These are phyloP conservation scores for Melanotaenia trifasciata DNA, from an alignment of 2,797 vertebrate species.

Conservation along the genomic window DNA sequence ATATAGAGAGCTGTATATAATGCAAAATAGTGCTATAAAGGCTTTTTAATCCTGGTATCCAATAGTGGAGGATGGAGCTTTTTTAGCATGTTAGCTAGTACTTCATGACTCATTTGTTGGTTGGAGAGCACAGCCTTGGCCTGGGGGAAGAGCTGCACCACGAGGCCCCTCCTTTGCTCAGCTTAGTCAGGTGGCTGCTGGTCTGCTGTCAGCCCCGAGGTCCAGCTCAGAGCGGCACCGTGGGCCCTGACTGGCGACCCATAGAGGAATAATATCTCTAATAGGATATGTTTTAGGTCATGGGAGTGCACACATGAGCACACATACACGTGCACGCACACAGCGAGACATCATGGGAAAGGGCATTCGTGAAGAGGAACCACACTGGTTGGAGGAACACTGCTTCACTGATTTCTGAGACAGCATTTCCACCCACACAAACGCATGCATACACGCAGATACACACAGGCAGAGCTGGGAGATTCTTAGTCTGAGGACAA, in stretches of 20 bases:
- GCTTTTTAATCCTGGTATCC: background rate
- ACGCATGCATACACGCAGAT: constrained; percentile 11
- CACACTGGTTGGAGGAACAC: constrained; percentile 45
- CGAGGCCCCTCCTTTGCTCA: constrained; percentile 50
- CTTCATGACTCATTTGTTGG: constrained; percentile 62
- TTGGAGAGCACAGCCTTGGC: constrained; percentile 60
- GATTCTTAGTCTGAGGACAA: constrained; percentile 71
- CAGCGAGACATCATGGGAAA: constrained; percentile 50
- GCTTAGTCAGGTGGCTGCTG: constrained; percentile 68
- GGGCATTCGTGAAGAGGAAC: constrained; percentile 48
- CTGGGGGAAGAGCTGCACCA: constrained; percentile 63
- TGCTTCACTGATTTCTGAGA: constrained; percentile 63
- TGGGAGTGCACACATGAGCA: constrained; percentile 30
- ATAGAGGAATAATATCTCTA: constrained; percentile 42
- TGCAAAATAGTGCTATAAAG: background rate
- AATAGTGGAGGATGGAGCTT: constrained; percentile 15
- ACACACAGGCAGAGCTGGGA: constrained; percentile 35
- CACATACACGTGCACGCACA: background rate
- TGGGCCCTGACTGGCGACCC: constrained; percentile 14
- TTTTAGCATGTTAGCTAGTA: constrained; percentile 57
- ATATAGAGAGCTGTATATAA: background rate
- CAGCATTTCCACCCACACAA: constrained; percentile 26
- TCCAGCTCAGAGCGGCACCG: constrained; percentile 52
- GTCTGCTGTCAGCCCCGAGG: constrained; percentile 43
- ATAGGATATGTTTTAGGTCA: constrained; percentile 61